Conservation (phyloP, 2,113 vertebrate species). For the Pristiophorus japonicus region DNA sequence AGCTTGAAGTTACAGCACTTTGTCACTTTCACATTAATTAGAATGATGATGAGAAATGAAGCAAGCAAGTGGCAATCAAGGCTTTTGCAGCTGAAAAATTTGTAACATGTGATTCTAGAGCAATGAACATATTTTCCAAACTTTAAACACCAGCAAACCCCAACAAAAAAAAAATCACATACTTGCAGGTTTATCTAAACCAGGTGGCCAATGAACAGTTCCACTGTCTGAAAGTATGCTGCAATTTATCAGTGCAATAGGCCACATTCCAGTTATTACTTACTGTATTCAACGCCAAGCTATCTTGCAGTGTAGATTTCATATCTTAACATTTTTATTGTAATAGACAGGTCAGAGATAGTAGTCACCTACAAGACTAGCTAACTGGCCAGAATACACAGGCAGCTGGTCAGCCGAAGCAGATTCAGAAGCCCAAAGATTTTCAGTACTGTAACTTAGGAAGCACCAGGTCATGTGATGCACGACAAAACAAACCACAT, state of each 20-base stretch:
- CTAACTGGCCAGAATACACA: background rate
- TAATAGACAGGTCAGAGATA: too few species aligned
- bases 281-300: background rate
- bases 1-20: constrained; percentile 19
- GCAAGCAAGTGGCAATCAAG: background rate
- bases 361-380: background rate
- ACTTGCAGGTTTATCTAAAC: background rate
- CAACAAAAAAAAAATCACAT: background rate
- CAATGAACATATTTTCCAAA: background rate
- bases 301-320: background rate
- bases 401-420: background rate
- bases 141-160: background rate
- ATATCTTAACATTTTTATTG: background rate
- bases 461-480: background rate
- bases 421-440: background rate
- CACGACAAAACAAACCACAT: background rate
- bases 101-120: background rate
- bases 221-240: background rate
- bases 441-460: background rate
- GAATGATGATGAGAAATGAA: constrained; percentile 14
- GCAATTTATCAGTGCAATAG: background rate
- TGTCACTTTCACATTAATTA: background rate
- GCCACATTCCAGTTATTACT: background rate
- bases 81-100: background rate
- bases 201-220: background rate